phyloP scores from a whole-genome alignment of 2,888 invertebrate genomes.

The Patella ulyssiponensis region DNA sequence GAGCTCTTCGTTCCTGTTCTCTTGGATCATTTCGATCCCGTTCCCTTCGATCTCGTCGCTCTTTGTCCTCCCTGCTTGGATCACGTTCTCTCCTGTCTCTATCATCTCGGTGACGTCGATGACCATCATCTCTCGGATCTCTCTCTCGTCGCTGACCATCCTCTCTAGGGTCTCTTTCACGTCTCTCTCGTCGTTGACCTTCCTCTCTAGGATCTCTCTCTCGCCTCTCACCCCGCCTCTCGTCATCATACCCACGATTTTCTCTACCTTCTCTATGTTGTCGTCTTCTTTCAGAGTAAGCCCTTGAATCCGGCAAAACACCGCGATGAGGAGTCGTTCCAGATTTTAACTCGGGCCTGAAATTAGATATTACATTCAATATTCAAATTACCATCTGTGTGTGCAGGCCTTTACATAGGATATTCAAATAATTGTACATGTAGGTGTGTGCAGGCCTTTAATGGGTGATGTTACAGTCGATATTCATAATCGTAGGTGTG shows the following conservation, averaged over 20 bases:
- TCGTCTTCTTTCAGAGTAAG: conserved; percentile 34
- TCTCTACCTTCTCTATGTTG: not conserved
- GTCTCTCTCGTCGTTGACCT: conserved; percentile 28
- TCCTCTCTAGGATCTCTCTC: conserved; percentile 48
- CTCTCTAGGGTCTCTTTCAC: conserved; percentile 2
- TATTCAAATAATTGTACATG: too few species aligned
- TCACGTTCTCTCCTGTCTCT: conserved; percentile 33
- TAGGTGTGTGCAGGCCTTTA: too few species aligned
- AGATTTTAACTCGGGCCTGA: conserved; percentile 58
- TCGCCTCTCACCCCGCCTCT: conserved; percentile 30
- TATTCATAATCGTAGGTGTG: too few species aligned
- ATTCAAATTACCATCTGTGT: not conserved
- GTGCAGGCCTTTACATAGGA: too few species aligned
- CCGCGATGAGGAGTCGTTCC: conserved; percentile 60
- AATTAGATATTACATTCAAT: conserved; percentile 28
- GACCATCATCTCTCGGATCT: conserved; percentile 29
- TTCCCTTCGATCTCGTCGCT: conserved; percentile 23
- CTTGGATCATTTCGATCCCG: conserved; percentile 31
- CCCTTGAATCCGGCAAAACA: conserved; percentile 39
- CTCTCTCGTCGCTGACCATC: conserved; percentile 13
- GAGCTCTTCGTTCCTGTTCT: conserved; percentile 32
- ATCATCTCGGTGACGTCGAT: conserved; percentile 30
- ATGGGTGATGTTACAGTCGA: too few species aligned
- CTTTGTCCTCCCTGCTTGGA: conserved; percentile 29
- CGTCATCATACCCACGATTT: not conserved